Evolutionary conservation across 1,140 invertebrate genomes (phyloP).

Genomic region (Drosophila lacertosa): DNA sequence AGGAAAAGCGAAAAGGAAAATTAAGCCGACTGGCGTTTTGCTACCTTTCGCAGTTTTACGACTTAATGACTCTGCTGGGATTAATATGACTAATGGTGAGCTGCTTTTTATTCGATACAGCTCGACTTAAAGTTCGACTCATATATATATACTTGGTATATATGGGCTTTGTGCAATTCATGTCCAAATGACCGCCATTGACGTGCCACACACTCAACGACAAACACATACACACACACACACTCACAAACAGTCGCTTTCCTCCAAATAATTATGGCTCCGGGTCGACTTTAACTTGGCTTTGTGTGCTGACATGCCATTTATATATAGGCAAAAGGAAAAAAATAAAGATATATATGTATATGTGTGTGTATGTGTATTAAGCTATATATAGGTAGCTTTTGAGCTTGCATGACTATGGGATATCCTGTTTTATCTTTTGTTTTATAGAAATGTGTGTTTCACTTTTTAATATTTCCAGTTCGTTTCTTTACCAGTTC

Average conservation of each 20-base stretch:
- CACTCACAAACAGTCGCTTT: constrained; percentile 2
- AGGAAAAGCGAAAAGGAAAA: neutral
- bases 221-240: constrained; percentile 27
- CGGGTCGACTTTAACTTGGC: constrained; percentile 37
- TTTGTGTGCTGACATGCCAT: constrained; percentile 73
- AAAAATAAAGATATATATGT: constrained; percentile 19
- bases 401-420: neutral
- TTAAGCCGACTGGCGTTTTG: neutral
- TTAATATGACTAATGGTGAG: constrained; percentile 81
- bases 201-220: constrained; percentile 20
- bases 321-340: constrained; percentile 39
- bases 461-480: too few relatives aligned
- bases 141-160: constrained; percentile 8
- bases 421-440: constrained; percentile 10
- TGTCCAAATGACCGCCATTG: constrained; percentile 54
- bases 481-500: too few relatives aligned
- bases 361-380: neutral
- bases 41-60: constrained; percentile 73
- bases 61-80: constrained; percentile 83
- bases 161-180: constrained; percentile 73
- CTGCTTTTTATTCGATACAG: constrained; percentile 70
- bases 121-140: constrained; percentile 2
- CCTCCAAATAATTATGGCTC: constrained; percentile 67
- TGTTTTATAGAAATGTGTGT: too few relatives aligned
- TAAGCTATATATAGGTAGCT: neutral